These are phyloP conservation scores for Carollia perspicillata DNA, from an alignment of 2,113 vertebrate genomes.

Conservation along the genomic window DNA sequence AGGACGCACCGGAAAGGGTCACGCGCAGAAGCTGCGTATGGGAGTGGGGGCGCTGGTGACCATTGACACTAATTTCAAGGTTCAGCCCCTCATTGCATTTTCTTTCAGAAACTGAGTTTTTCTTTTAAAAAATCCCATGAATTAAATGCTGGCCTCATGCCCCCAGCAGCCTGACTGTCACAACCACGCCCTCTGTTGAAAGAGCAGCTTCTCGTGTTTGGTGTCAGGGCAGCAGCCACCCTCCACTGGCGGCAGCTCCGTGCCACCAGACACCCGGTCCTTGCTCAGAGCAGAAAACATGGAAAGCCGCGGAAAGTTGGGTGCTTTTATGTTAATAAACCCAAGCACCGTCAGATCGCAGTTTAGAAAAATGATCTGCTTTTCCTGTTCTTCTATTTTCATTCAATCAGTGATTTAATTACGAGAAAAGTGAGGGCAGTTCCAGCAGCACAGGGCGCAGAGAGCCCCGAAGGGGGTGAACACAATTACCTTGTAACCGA, in stretches of 20 bases:
- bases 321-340: slow-evolving; percentile 22
- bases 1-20: background rate
- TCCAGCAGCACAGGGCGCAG: slow-evolving; percentile 56
- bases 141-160: background rate
- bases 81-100: background rate
- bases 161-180: background rate
- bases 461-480: slow-evolving; percentile 62
- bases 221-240: background rate
- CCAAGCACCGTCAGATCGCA: slow-evolving; percentile 51
- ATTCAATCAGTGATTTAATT: slow-evolving; percentile 56
- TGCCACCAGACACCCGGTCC: background rate
- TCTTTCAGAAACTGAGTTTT: slow-evolving; percentile 12
- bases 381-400: slow-evolving; percentile 43
- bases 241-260: too few relatives aligned
- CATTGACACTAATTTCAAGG: background rate
- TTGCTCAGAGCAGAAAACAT: slow-evolving; percentile 39
- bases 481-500: slow-evolving; percentile 71
- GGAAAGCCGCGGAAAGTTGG: background rate
- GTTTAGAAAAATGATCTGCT: slow-evolving; percentile 58
- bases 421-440: slow-evolving; percentile 60
- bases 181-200: background rate
- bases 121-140: background rate
- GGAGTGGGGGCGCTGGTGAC: too few relatives aligned
- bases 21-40: background rate
- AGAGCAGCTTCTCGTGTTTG: background rate